Base-by-base conservation (phyloP, 92 coral and sea anemone genomes). In the Blastomussa wellsi region DNA sequence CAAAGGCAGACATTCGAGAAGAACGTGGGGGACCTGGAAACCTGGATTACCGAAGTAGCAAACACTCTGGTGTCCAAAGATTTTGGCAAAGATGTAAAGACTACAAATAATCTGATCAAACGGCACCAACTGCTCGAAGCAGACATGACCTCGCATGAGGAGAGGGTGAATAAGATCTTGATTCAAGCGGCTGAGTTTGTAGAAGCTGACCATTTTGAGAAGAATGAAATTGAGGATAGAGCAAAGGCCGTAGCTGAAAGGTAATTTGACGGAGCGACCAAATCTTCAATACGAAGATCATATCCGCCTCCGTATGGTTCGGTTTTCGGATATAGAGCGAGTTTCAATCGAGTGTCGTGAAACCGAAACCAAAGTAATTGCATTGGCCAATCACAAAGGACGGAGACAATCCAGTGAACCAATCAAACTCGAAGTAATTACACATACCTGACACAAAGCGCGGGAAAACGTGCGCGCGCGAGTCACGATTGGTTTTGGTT, bases 1-100 rank as follows among this genome's bases (percentile, higher is more conserved):
- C 98, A 96, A 42, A 93, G 95, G 77, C 95, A 93, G 65, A 92
- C 94, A 3, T 96, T 96, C 29, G 97, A 94, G 77, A 88, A 95
- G 83, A 94, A 90, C 26, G 93, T 96, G 24, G 93, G 93, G 4
- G 98, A 96, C 85, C 75, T 96, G 79, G 93, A 91, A 76, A 88
- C 95, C 19, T 96, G 98, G 98, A 91, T 96, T 28, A 83, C 79
- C 28, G 95, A 91, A 65, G 86, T 91, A 3, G 94, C 90, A 68
- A 91, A 64, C 32, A 74, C 84, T 41, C 80, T 96, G 80, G 86
- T 91, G 22, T 88, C 95, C 13, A 89, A 92, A 87, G 98, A 96
- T 71, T 89, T 84, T 77, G 98, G 98, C 16, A 88, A 84, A 78
- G 98, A 96, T 66, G 85, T 96, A 65, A 90, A 91, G 37, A 89